Evolutionary conservation across 2,113 vertebrate genomes (phyloP), one percentile per base, ranked within the genome.

Genomic region (Salvelinus namaycush): DNA sequence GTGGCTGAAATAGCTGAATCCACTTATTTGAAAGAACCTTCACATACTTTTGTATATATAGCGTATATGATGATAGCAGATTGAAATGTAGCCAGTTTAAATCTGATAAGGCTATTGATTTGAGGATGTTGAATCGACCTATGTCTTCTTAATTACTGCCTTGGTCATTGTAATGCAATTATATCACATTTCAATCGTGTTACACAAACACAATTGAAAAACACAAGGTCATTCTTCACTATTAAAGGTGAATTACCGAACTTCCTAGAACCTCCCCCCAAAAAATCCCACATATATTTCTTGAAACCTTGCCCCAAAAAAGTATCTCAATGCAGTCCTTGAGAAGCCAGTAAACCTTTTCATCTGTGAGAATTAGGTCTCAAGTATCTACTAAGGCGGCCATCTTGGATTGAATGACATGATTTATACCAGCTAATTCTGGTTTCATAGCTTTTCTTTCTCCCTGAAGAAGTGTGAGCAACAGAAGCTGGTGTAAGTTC

Each of bases 21-120:
- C 7, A 39, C 39, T 9, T 1, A 39, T 39, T 39, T 39, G 8
- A 39, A 39, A 9, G 39, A 2, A 39, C 6, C 14, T 14, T 7
- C 16, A 3, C 20, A n/a, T 64, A 12, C n/a, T 18, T 22, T 22
- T 26, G 24, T 64, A 44, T 44, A 44, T n/a, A n/a, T 9, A n/a
- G 8, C 7, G 64, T 18, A 80, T 80, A 66, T 83, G 72, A 86
- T 81, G 82, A 87, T 66, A 70, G 76, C 68, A 72, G 70, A 85
- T 76, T 73, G 74, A 75, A 80, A 84, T 79, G 67, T 20, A 74
- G 73, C 74, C 26, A 8, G 67, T 71, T 74, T 76, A 84, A 87
- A 90, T 87, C 57, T 82, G 89, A 90, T 88, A 85, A 83, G 72
- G 39, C 49, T 84, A 90, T 84, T 83, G 84, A 92, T 69, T n/a